A percentile compares a stretch with the other conserved stretches of the same genome.
phyloP scores from a whole-genome alignment of 2,888 invertebrate genomes.

The Teinopalpus imperialis region DNA sequence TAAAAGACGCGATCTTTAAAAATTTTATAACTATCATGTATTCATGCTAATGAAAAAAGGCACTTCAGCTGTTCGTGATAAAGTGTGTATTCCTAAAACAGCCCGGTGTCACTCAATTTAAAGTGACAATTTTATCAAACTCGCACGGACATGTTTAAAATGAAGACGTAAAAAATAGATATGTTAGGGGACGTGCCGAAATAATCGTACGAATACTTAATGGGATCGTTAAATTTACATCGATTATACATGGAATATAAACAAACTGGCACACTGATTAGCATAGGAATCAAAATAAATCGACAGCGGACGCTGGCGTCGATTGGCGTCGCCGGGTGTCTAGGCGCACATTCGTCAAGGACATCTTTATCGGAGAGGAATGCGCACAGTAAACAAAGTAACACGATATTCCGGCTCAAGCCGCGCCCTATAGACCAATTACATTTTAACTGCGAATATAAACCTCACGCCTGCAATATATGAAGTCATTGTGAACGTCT shows the following conservation, averaged over 20 bases:
- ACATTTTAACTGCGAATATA: conserved; percentile 21
- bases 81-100: too few relatives aligned
- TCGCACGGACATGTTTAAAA: not conserved
- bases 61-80: too few relatives aligned
- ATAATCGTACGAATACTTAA: conserved; percentile 14
- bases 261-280: conserved; percentile 32
- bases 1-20: too few relatives aligned
- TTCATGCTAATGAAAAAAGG: too few relatives aligned
- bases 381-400: conserved; percentile 75
- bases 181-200: not conserved
- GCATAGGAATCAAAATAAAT: conserved; percentile 55
- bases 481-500: too few relatives aligned
- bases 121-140: conserved; percentile 28
- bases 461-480: conserved; percentile 20
- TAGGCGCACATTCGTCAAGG: conserved; percentile 72
- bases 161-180: conserved; percentile 9
- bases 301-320: conserved; percentile 41
- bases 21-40: too few relatives aligned
- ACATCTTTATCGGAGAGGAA: conserved; percentile 77
- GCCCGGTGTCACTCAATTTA: conserved; percentile 35
- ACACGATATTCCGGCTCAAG: conserved; percentile 54
- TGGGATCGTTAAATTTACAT: conserved; percentile 14
- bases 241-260: conserved; percentile 13
- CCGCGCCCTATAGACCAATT: conserved; percentile 50
- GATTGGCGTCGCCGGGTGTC: conserved; percentile 46